Conservation (phyloP, 1,140 invertebrate species). For the Daktulosphaira vitifoliae region DNA sequence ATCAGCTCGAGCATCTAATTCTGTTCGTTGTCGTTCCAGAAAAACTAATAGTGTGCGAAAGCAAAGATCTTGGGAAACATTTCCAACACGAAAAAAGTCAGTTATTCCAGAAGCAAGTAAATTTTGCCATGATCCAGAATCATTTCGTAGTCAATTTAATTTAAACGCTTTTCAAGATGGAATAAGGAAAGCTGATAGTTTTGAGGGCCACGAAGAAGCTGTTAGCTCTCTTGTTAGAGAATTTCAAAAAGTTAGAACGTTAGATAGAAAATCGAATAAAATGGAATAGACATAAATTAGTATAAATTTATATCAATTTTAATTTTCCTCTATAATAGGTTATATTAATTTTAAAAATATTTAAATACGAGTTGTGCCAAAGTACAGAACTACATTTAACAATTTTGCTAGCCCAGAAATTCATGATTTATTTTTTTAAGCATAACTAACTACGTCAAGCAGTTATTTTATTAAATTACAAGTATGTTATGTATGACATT, state of each 20-base stretch:
- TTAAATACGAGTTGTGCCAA: no score
- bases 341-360: no score
- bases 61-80: conserved; percentile 58
- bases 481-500: no score
- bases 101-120: conserved; percentile 35
- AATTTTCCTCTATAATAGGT: no score
- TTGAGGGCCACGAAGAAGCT: conserved; percentile 63
- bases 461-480: no score
- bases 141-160: conserved; percentile 41
- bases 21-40: conserved; percentile 16
- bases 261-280: conserved; percentile 33
- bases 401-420: no score
- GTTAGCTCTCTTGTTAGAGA: conserved; percentile 60
- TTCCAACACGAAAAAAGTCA: conserved; percentile 48
- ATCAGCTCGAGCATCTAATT: conserved; percentile 6
- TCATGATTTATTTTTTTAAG: no score
- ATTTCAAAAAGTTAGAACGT: conserved; percentile 55
- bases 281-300: neutral
- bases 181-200: conserved; percentile 51
- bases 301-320: no score
- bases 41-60: conserved; percentile 46
- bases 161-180: conserved; percentile 36
- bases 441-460: no score
- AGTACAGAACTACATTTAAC: no score
- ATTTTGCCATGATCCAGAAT: conserved; percentile 42